Evolutionary conservation across 2,797 vertebrate species (phyloP).

Genomic region (Mormyrops attenuatus): DNA sequence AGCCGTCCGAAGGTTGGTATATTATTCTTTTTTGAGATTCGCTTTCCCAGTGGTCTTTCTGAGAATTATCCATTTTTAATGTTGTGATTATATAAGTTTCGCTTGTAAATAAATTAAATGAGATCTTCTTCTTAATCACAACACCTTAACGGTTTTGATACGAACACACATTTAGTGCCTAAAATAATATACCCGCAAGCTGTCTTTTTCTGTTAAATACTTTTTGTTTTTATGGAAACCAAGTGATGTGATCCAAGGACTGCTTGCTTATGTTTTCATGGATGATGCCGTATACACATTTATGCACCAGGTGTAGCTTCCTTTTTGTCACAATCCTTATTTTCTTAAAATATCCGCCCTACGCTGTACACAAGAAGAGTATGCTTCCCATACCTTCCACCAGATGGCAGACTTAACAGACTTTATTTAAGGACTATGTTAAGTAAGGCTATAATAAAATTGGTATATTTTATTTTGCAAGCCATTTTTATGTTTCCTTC

Average conservation of each 20-base stretch:
- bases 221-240: neutral
- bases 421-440: neutral
- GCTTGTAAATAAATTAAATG: slow-evolving; percentile 15
- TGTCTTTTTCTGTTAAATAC: neutral
- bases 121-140: slow-evolving; percentile 5
- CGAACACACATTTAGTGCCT: neutral
- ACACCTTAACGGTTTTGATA: neutral
- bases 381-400: slow-evolving; percentile 16
- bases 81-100: neutral
- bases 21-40: neutral
- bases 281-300: neutral
- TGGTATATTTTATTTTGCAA: neutral
- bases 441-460: neutral
- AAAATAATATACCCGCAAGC: neutral
- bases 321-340: neutral
- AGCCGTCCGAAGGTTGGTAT: neutral
- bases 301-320: neutral
- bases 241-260: neutral
- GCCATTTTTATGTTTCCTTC: neutral
- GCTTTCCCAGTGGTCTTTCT: neutral
- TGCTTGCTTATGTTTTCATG: neutral
- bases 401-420: slow-evolving; percentile 26
- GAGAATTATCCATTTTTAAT: neutral
- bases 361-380: neutral
- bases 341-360: neutral